phyloP scores from a whole-genome alignment of 2,888 invertebrate genomes.

The Agonopterix subpropinquella region DNA sequence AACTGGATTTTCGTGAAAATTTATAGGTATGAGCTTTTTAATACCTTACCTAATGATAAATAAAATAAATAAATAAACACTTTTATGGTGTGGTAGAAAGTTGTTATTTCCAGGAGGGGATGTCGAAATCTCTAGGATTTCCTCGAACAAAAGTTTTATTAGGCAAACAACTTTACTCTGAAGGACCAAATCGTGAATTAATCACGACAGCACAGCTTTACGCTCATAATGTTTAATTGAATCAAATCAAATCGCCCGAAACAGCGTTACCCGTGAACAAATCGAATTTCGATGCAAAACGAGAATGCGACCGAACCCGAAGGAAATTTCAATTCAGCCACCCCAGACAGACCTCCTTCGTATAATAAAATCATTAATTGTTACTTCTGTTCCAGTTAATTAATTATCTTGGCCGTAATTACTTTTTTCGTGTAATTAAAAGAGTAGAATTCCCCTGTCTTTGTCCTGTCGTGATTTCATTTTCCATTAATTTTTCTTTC shows the following conservation, averaged over 20 bases:
- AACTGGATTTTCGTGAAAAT: too few species aligned
- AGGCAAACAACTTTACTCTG: not conserved
- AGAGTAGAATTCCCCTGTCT: slow-evolving; percentile 75
- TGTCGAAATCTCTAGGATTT: too few species aligned
- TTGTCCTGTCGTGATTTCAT: slow-evolving; percentile 74
- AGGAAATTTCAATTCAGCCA: slow-evolving; percentile 64
- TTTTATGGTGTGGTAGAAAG: too few species aligned
- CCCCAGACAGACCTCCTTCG: slow-evolving; percentile 64
- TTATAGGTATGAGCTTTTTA: too few species aligned
- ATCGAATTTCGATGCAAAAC: slow-evolving; percentile 57
- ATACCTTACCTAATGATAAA: too few species aligned
- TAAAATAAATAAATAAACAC: too few species aligned
- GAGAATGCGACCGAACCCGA: slow-evolving; percentile 40
- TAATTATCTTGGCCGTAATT: slow-evolving; percentile 75
- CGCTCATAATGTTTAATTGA: slow-evolving; percentile 46
- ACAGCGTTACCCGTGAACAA: slow-evolving; percentile 47
- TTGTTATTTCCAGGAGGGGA: too few species aligned
- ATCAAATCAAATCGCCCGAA: slow-evolving; percentile 53
- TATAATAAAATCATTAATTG: slow-evolving; percentile 77
- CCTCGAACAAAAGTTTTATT: too few species aligned
- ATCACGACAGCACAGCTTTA: not conserved
- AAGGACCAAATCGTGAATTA: not conserved
- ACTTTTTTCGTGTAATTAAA: slow-evolving; percentile 77
- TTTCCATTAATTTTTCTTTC: slow-evolving; percentile 76
- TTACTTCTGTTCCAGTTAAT: slow-evolving; percentile 76